Base-by-base conservation (phyloP, 2,113 vertebrate genomes). In the Rhinolophus sinicus region DNA sequence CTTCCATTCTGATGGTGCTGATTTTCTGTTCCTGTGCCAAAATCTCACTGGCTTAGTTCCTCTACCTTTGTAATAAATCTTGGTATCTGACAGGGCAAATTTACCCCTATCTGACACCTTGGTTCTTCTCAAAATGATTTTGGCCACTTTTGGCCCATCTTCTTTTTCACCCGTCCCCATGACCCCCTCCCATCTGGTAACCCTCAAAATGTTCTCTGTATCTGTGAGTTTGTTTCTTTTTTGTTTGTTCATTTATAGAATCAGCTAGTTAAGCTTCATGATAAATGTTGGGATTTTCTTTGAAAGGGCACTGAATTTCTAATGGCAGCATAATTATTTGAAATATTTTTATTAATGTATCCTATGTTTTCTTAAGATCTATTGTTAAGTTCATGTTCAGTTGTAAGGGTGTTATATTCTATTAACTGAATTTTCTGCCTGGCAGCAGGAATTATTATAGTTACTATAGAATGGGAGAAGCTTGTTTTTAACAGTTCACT, bases 401-500 rank as follows among this genome's bases (percentile, higher is more conserved):
- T 62, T 83, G 70, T 91, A 70, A 94, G 86, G 52, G 22, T 88
- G 11, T 8, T 76, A 18, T 30, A 12, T 83, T 94, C 93, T 91
- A 81, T 33, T 91, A 69, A 52, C 26, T 58, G 87, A 64, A 21
- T 89, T 60, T 89, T 81, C 87, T 86, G 67, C 28, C n/a, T 54
- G 30, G 52, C 14, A 22, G 62, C 62, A 88, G n/a, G 30, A 86
- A 24, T 38, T 64, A 44, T 44, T 44, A 44, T 5, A 65, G 26
- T 95, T 88, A 54, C 38, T 62, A 24, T 65, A 82, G 21, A 75
- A 21, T 72, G 18, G 88, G 62, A 78, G 76, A 75, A 87, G 1
- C 26, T 90, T 90, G n/a, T 50, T 90, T 80, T 93, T 78, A 82
- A 90, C 38, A 81, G 19, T 77, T 67, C 16, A 24, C 30, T 97